A percentile compares a stretch with the other conserved stretches of the same genome.
These are phyloP conservation scores for Heliconius erato DNA, from an alignment of 2,888 invertebrate species.

Conservation along the genomic window DNA sequence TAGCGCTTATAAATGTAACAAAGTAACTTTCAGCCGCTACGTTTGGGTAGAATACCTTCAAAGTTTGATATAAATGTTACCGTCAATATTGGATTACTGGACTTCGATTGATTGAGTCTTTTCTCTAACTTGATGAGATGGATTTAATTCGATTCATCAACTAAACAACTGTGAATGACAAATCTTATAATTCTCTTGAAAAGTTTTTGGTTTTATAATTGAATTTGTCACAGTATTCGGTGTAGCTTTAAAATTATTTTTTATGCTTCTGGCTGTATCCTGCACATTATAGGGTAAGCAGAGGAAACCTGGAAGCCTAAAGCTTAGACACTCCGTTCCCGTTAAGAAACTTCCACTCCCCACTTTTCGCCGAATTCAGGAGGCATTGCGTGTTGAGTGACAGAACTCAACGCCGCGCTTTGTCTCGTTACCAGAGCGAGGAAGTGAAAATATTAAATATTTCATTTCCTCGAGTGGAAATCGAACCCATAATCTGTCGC, in stretches of 20 bases:
- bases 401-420: too few relatives aligned
- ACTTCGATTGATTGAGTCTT: constrained; percentile 14
- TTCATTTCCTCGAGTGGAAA: too few relatives aligned
- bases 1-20: neutral
- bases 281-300: too few relatives aligned
- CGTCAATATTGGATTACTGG: neutral
- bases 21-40: neutral
- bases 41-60: neutral
- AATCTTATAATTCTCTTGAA: constrained; percentile 4
- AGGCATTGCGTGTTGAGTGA: too few relatives aligned
- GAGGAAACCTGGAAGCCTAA: too few relatives aligned
- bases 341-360: too few relatives aligned
- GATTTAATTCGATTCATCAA: constrained; percentile 16
- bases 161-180: constrained; percentile 8
- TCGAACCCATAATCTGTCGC: too few relatives aligned
- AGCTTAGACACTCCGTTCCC: too few relatives aligned
- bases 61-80: neutral
- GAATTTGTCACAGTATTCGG: neutral
- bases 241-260: neutral
- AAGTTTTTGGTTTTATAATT: neutral
- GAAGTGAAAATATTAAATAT: too few relatives aligned
- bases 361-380: too few relatives aligned
- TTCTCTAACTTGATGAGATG: constrained; percentile 10
- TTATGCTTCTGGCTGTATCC: neutral
- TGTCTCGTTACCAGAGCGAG: too few relatives aligned